phyloP scores from a whole-genome alignment of 2,113 vertebrate species.

The Alosa alosa region DNA sequence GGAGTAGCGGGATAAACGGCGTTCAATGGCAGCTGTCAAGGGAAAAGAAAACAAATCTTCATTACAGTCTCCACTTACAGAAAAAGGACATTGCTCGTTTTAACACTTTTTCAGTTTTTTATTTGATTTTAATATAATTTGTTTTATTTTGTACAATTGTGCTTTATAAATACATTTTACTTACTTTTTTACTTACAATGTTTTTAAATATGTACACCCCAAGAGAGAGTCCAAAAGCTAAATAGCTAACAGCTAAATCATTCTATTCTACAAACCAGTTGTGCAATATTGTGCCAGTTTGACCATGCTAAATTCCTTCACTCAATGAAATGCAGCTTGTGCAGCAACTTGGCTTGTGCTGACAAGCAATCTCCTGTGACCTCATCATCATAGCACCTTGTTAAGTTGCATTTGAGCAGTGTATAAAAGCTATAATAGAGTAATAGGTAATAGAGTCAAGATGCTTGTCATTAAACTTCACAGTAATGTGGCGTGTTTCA shows the following conservation, averaged over 20 bases:
- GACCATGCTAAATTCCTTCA: not conserved
- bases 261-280: not conserved
- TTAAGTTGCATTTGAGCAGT: not conserved
- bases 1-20: conserved; percentile 58
- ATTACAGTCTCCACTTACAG: not conserved
- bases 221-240: not conserved
- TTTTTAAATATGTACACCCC: not conserved
- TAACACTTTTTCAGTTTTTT: not conserved
- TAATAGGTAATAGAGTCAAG: not conserved
- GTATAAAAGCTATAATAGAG: not conserved
- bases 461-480: not conserved
- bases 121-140: no score
- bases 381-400: not conserved
- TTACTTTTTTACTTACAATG: not conserved
- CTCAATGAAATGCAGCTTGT: not conserved
- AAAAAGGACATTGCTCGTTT: not conserved
- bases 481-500: not conserved
- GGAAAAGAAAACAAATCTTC: not conserved
- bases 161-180: no score
- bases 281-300: not conserved
- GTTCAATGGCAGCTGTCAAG: conserved; percentile 62
- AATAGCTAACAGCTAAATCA: not conserved
- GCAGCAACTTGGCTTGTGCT: not conserved
- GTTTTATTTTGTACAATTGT: no score
- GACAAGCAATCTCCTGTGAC: not conserved